Base-by-base conservation (phyloP, 2,888 invertebrate genomes). In the Mycalesis mineus region DNA sequence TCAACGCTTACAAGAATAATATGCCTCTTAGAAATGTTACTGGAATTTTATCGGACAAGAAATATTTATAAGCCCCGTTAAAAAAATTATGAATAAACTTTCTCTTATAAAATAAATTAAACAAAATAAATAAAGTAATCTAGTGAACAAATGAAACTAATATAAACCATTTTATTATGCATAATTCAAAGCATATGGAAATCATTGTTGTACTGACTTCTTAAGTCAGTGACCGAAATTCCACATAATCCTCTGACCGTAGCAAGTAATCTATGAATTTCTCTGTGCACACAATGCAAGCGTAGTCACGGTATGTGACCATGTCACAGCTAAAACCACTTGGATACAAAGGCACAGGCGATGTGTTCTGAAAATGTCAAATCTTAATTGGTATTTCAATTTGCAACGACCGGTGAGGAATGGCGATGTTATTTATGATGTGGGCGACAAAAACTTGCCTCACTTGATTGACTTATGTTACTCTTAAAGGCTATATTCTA, bases 331-430 rank as follows among this genome's bases (percentile, higher is more conserved):
- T 13, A 9, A 17, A 4, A 36, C 11, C 33, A 7, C 33, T 33
- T 7, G 33, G 8, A 33, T 33, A 33, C 22, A 22, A 22, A 22
- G 22, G 22, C 22, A 5, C 22, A 22, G 2, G 22, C 29, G 2
- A 13, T 28, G 13, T 45, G 28, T 1, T 29, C 29, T 45, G 45
- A 45, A 45, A 45, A 45, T 45, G 45, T 45, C 45, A 45, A 45
- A 45, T 45, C 29, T 31, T 45, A 45, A 45, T 45, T 29, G 29
- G 45, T 45, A 45, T 31, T 45, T 45, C 14, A 45, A 29, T 29
- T 7, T 13, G 29, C 29, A 29, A 31, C 29, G 44, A 45, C 14
- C 45, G 29, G 13, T 29, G 13, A 11, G 36, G 36, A 45, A 31
- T 29, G 42, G 1, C n/a, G 29, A 29, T 44, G 29, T 29, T 44